These are phyloP conservation scores for Rhinoraja longicauda DNA, from an alignment of 2,797 vertebrate species.

Conservation along the genomic window DNA sequence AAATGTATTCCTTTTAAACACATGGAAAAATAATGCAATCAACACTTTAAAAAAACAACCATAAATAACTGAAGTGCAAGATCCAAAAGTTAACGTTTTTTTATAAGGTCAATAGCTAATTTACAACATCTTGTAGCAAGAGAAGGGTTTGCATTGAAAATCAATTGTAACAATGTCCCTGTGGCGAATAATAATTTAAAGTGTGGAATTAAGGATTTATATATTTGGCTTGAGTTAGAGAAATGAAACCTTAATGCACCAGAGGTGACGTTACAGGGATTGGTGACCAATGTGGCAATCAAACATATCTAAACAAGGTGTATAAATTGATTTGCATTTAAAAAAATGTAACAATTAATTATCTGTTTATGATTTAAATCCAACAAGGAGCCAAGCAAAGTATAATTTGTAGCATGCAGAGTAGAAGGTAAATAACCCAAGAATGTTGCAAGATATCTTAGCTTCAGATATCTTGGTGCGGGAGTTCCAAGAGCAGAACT, in stretches of 20 bases:
- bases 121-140: background rate
- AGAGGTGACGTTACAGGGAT: background rate
- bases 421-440: background rate
- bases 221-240: background rate
- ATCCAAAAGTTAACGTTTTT: background rate
- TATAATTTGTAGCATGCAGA: background rate
- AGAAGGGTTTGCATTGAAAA: background rate
- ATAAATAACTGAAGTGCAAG: background rate
- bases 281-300: conserved; percentile 8
- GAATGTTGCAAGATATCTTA: background rate
- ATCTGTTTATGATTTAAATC: background rate
- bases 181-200: conserved; percentile 7
- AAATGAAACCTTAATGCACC: background rate
- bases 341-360: background rate
- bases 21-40: background rate
- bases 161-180: background rate
- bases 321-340: background rate
- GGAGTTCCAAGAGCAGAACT: background rate
- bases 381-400: background rate
- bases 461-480: no score
- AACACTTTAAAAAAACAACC: background rate
- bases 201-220: background rate
- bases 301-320: background rate
- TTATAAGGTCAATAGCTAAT: conserved; percentile 17
- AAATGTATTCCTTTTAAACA: background rate